A percentile compares a stretch with the other conserved stretches of the same genome.
Evolutionary conservation across 2,888 invertebrate genomes (phyloP).

Genomic region (Rhagonycha lutea): DNA sequence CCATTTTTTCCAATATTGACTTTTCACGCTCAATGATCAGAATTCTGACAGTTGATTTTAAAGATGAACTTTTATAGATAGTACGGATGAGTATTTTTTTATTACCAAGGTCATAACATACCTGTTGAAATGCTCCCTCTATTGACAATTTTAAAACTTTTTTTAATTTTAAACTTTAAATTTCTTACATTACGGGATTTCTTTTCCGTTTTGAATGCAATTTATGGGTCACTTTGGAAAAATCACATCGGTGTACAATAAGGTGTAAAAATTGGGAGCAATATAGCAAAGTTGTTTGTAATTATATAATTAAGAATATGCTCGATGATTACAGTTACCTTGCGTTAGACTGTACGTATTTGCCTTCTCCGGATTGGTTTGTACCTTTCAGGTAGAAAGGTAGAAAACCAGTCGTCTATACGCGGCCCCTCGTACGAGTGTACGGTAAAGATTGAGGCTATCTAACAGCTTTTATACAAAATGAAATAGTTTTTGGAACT

Average conservation of each 20-base stretch:
- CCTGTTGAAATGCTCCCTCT: not conserved
- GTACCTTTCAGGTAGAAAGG: slow-evolving; percentile 46
- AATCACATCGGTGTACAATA: not conserved
- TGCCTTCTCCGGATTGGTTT: slow-evolving; percentile 47
- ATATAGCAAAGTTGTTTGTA: slow-evolving; percentile 35
- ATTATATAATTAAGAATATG: slow-evolving; percentile 49
- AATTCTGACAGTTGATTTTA: not conserved
- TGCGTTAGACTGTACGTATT: slow-evolving; percentile 48
- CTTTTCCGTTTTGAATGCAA: not conserved
- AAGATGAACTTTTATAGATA: not conserved
- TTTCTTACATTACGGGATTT: not conserved
- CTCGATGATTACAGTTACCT: slow-evolving; percentile 49
- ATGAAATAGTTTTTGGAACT: slow-evolving; percentile 13
- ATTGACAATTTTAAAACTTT: not conserved
- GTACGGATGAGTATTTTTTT: not conserved
- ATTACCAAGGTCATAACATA: not conserved
- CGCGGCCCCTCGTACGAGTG: slow-evolving; percentile 44
- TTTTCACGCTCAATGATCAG: not conserved
- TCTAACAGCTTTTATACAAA: slow-evolving; percentile 29
- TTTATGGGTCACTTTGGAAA: not conserved
- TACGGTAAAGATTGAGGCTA: slow-evolving; percentile 36
- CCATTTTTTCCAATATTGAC: not conserved
- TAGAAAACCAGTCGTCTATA: slow-evolving; percentile 45
- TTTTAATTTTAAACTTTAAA: not conserved
- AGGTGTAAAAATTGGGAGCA: slow-evolving; percentile 4